phyloP scores from a whole-genome alignment of 2,797 vertebrate genomes.

The Coccyzus lansbergi region DNA sequence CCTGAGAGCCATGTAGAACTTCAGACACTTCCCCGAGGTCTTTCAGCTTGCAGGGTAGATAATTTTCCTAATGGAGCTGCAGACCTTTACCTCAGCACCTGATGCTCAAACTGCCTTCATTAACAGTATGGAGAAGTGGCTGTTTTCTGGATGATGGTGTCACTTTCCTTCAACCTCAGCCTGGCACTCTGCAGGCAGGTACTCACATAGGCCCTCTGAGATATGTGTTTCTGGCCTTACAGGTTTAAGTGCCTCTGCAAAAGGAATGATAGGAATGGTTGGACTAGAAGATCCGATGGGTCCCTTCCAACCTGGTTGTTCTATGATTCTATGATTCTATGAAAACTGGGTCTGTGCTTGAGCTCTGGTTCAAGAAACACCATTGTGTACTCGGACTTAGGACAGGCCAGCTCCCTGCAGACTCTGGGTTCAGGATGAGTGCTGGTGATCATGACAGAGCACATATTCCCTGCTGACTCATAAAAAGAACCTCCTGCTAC shows the following conservation, averaged over 20 bases:
- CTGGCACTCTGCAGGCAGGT: background rate
- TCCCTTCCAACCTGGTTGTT: no score
- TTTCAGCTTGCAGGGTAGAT: background rate
- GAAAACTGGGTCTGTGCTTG: background rate
- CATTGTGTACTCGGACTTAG: background rate
- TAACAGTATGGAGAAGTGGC: background rate
- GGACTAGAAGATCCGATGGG: no score
- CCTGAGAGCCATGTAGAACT: background rate
- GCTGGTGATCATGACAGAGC: background rate
- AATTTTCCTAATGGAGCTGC: background rate
- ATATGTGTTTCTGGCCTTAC: rapidly evolving
- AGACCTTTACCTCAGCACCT: background rate
- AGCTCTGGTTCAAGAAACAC: background rate
- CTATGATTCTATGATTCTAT: no score
- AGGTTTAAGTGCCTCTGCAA: background rate
- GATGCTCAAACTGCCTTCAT: background rate
- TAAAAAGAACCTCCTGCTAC: background rate
- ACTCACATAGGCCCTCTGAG: rapidly evolving
- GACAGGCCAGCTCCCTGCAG: background rate
- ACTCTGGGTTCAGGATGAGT: background rate
- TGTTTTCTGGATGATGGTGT: background rate
- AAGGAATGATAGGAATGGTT: no score
- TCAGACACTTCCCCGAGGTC: background rate
- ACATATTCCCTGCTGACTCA: rapidly evolving
- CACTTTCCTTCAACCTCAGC: background rate